Base-by-base conservation (phyloP, 35 echinoderm and acorn worm genomes). In the Patiria miniata region DNA sequence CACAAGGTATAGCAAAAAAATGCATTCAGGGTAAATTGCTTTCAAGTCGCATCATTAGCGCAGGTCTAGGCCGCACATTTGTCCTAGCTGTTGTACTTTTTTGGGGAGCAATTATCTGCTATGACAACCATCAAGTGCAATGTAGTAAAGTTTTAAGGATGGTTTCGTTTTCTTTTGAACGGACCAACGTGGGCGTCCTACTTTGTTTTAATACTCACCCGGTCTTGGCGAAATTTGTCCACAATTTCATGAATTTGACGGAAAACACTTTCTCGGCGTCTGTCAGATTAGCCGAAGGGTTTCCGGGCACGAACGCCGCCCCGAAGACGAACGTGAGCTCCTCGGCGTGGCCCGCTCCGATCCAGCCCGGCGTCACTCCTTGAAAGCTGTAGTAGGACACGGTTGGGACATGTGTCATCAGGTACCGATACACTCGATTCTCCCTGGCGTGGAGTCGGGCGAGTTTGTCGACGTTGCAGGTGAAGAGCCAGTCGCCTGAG, bases 141-240 rank as follows among this genome's bases (percentile, higher is more conserved):
- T n/a, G n/a, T n/a, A n/a, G n/a, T n/a, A n/a, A n/a, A n/a, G n/a
- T n/a, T n/a, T n/a, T n/a, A n/a, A n/a, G n/a, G n/a, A n/a, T n/a
- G n/a, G n/a, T n/a, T n/a, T n/a, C n/a, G n/a, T n/a, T n/a, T n/a
- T n/a, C n/a, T n/a, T n/a, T n/a, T n/a, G n/a, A n/a, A n/a, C n/a
- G 4, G 42, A 6, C 42, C 42, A 47, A 47, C 12, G 42, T 47
- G 12, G 42, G 42, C 42, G 4, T 12, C 12, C 42, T 47, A 6
- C 42, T n/a, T n/a, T n/a, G n/a, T 47, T 4, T 4, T 12, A 47
- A 18, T 38, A 38, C 61, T 89, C 83, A 96, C 94, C 94, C 94
- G 19, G 37, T 86, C 52, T 89, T 96, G 1, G 94, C 94, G 85
- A 96, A 96, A 58, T 96, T 96, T 47, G 94, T 96, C 94, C 94